A percentile compares a stretch with the other conserved stretches of the same genome.
Evolutionary conservation across 2,888 invertebrate species (phyloP).

Genomic region (Meghimatium bilineatum): DNA sequence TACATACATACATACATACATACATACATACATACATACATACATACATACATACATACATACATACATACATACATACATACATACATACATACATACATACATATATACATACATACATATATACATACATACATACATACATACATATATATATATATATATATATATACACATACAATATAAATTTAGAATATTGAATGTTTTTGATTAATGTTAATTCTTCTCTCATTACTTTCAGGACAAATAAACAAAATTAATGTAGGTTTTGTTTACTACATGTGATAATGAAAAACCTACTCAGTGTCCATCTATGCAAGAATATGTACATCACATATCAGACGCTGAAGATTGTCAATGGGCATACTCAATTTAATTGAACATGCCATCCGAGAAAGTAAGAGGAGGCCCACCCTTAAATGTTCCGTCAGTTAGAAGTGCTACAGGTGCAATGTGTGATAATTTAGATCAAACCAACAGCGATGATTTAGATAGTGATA

Average conservation of each 20-base stretch:
- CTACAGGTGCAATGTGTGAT: conserved; percentile 21
- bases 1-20: too few species aligned
- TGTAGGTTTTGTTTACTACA: conserved; percentile 36
- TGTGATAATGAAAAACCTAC: conserved; percentile 28
- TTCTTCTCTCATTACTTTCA: neutral
- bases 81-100: too few species aligned
- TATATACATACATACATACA: too few species aligned
- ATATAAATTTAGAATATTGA: too few species aligned
- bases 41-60: too few species aligned
- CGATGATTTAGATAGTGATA: conserved; percentile 21
- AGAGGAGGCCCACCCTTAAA: neutral
- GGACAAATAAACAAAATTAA: conserved; percentile 44
- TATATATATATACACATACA: too few species aligned
- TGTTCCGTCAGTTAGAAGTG: neutral
- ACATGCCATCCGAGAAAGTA: conserved; percentile 36
- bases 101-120: too few species aligned
- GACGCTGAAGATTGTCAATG: neutral
- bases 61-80: too few species aligned
- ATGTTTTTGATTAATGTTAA: neutral
- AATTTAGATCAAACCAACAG: neutral
- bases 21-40: too few species aligned
- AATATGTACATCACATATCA: neutral
- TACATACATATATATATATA: too few species aligned
- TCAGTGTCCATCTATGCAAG: neutral
- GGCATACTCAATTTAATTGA: neutral